Evolutionary conservation across 2,888 invertebrate species (phyloP).

Genomic region (Agrotis clavis): DNA sequence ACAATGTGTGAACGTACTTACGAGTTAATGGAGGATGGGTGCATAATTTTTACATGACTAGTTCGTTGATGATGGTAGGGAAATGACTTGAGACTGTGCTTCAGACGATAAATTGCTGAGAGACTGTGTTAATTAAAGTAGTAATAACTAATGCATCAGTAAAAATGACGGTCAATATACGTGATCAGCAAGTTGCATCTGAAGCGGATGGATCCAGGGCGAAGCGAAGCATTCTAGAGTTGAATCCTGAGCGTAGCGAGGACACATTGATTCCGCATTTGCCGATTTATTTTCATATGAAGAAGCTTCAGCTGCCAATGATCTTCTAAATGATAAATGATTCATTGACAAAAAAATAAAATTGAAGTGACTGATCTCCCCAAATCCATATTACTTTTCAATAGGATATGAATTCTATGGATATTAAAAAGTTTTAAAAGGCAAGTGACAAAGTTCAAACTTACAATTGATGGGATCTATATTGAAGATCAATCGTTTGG

Average conservation of each 20-base stretch:
- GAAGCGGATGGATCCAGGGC: too few species aligned
- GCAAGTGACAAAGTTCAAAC: slow-evolving; percentile 59
- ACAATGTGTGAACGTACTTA: slow-evolving; percentile 45
- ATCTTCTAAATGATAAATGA: neutral
- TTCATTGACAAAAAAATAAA: neutral
- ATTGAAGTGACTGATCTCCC: neutral
- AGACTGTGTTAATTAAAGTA: neutral
- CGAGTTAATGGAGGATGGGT: slow-evolving; percentile 35
- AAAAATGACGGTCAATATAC: too few species aligned
- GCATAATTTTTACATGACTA: slow-evolving; percentile 48
- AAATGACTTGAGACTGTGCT: neutral
- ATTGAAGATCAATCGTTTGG: slow-evolving; percentile 73
- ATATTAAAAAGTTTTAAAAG: slow-evolving; percentile 34
- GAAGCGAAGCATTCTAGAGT: too few species aligned
- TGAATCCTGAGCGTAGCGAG: too few species aligned
- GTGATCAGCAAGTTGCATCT: too few species aligned
- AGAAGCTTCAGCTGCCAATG: neutral
- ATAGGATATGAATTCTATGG: slow-evolving; percentile 19
- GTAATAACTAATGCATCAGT: too few species aligned
- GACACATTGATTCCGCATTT: too few species aligned
- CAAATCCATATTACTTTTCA: neutral
- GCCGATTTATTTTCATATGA: neutral
- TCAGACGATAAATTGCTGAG: neutral
- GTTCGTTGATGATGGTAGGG: slow-evolving; percentile 1
- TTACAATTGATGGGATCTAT: slow-evolving; percentile 45